Percentiles rank a stretch among this genome's conserved stretches.
Evolutionary conservation across 2,797 vertebrate genomes (phyloP).

Genomic region (Eulemur coronatus): DNA sequence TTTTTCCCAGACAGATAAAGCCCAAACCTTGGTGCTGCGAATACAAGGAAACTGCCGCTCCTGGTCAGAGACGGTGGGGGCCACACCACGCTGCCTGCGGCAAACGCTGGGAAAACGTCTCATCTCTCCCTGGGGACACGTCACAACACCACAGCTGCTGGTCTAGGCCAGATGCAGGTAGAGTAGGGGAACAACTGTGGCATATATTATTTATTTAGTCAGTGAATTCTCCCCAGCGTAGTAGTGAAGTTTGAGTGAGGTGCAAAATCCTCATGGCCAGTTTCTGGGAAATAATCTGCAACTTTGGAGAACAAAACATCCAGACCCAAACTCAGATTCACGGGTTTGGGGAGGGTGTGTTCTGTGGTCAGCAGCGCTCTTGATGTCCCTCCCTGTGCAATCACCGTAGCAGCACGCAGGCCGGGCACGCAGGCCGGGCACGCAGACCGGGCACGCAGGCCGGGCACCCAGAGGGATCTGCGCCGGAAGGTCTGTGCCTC

Average conservation of each 20-base stretch:
- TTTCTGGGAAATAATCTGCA: background rate
- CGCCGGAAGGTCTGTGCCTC: background rate
- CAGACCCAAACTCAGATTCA: background rate
- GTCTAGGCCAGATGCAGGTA: background rate
- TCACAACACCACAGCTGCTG: background rate
- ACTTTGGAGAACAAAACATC: background rate
- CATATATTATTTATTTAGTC: background rate
- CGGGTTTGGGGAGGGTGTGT: background rate
- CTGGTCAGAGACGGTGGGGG: fast-evolving
- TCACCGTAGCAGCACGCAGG: background rate
- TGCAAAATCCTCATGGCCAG: too few relatives aligned
- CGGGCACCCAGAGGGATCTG: background rate
- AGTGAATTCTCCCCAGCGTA: background rate
- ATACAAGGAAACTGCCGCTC: background rate
- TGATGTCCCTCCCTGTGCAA: too few relatives aligned
- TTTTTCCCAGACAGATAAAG: background rate
- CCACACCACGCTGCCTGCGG: background rate
- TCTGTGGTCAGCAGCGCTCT: background rate
- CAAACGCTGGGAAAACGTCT: too few relatives aligned
- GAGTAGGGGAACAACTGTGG: background rate
- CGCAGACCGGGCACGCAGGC: background rate
- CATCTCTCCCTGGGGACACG: background rate
- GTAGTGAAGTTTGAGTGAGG: background rate
- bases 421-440: background rate
- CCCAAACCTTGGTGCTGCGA: background rate